phyloP scores from a whole-genome alignment of 2,888 invertebrate species.

The Ornithoptera priamus region DNA sequence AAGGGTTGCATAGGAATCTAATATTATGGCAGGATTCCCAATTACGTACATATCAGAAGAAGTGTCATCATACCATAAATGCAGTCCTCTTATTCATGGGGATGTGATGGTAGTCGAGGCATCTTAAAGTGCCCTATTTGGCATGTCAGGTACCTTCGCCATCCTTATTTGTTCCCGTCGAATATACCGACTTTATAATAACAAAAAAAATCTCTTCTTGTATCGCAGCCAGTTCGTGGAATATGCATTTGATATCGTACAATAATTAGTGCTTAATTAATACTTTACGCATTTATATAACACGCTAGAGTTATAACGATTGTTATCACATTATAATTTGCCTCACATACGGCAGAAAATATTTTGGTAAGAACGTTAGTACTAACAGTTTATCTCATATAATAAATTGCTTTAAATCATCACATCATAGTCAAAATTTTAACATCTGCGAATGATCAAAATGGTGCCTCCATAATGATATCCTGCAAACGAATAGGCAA shows the following conservation, averaged over 20 bases:
- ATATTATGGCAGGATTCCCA: constrained; percentile 18
- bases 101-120: constrained; percentile 49
- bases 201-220: constrained; percentile 16
- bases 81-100: constrained; percentile 38
- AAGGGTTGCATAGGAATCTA: background rate
- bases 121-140: constrained; percentile 47
- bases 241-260: constrained; percentile 10
- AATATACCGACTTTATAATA: constrained; percentile 21
- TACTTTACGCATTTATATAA: no score
- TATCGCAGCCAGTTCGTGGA: constrained; percentile 6
- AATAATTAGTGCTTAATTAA: background rate
- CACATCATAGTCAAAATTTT: no score
- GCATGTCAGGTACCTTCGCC: constrained; percentile 39
- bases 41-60: constrained; percentile 30
- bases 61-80: constrained; percentile 39
- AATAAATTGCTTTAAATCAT: no score
- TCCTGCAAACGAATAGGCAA: no score
- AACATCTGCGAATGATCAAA: no score
- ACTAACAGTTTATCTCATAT: no score
- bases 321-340: no score
- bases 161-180: constrained; percentile 42
- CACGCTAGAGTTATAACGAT: no score
- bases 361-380: no score
- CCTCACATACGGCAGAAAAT: no score
- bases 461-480: no score